phyloP scores from a whole-genome alignment of 2,888 invertebrate genomes.

The Amphipoea oculea region DNA sequence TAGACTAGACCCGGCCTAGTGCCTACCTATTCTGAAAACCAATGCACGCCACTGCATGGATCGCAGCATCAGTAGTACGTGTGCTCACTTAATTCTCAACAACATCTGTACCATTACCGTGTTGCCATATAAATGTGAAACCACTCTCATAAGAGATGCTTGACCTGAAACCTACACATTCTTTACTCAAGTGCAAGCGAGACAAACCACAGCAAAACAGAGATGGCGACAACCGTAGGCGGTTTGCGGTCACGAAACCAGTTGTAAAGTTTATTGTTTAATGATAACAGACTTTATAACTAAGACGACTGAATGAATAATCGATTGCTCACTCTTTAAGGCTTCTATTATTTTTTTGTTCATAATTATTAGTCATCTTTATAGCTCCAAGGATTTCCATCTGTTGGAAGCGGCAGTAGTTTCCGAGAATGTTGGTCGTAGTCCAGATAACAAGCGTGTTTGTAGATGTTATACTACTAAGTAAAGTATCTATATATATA shows the following conservation, averaged over 20 bases:
- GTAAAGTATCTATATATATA: too few relatives aligned
- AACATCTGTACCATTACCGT: slow-evolving; percentile 42
- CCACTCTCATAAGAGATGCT: slow-evolving; percentile 70
- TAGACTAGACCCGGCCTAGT: too few relatives aligned
- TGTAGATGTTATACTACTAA: not conserved
- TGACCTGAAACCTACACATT: slow-evolving; percentile 82
- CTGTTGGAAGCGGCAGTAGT: slow-evolving; percentile 44
- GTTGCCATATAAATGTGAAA: slow-evolving; percentile 59
- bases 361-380: slow-evolving; percentile 76
- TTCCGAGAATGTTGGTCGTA: slow-evolving; percentile 37
- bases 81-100: slow-evolving; percentile 15
- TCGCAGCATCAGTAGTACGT: too few relatives aligned
- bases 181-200: slow-evolving; percentile 72
- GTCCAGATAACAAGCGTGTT: slow-evolving; percentile 23
- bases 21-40: too few relatives aligned
- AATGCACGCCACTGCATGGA: too few relatives aligned
- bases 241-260: slow-evolving; percentile 84
- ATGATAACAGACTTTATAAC: slow-evolving; percentile 71
- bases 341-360: slow-evolving; percentile 73
- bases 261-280: slow-evolving; percentile 73
- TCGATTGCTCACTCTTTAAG: slow-evolving; percentile 60
- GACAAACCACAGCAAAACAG: slow-evolving; percentile 65
- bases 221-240: slow-evolving; percentile 69
- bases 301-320: slow-evolving; percentile 68
- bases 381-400: slow-evolving; percentile 65